Percentiles rank a stretch among this genome's conserved stretches.
phyloP scores from a whole-genome alignment of 2,797 vertebrate species.

The Eremophila alpestris region DNA sequence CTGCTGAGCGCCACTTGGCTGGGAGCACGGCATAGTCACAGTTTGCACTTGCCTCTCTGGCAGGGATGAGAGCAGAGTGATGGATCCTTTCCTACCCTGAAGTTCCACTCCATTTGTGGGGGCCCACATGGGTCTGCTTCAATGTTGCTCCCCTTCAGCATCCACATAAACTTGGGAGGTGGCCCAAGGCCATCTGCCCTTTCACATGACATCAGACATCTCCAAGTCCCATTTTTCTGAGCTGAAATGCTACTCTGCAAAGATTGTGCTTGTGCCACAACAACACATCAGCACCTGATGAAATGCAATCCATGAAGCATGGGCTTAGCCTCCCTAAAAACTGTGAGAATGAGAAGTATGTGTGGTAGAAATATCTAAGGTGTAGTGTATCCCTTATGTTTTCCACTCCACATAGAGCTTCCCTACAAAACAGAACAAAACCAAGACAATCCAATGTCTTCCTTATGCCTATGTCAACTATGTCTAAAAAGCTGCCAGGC shows the following conservation, averaged over 20 bases:
- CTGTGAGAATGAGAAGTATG: neutral
- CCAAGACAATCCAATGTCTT: neutral
- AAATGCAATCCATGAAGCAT: neutral
- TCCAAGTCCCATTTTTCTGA: neutral
- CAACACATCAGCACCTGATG: fast-evolving
- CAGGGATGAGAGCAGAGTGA: neutral
- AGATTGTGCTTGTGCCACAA: neutral
- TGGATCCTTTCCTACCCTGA: neutral
- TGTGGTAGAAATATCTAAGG: neutral
- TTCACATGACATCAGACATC: neutral
- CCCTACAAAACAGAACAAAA: neutral
- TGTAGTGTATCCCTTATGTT: neutral
- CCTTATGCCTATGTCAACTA: neutral
- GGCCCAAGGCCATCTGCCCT: neutral
- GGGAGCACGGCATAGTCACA: fast-evolving
- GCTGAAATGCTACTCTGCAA: neutral
- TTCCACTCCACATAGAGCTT: neutral
- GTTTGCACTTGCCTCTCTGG: neutral
- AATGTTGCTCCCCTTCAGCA: neutral
- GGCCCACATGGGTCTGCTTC: neutral
- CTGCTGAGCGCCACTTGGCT: neutral
- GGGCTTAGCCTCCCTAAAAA: neutral
- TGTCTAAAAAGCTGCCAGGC: neutral
- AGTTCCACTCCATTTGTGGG: neutral
- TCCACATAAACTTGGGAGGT: fast-evolving